Base-by-base conservation (phyloP, 2,888 invertebrate genomes). In the Agrilus cyanescens region DNA sequence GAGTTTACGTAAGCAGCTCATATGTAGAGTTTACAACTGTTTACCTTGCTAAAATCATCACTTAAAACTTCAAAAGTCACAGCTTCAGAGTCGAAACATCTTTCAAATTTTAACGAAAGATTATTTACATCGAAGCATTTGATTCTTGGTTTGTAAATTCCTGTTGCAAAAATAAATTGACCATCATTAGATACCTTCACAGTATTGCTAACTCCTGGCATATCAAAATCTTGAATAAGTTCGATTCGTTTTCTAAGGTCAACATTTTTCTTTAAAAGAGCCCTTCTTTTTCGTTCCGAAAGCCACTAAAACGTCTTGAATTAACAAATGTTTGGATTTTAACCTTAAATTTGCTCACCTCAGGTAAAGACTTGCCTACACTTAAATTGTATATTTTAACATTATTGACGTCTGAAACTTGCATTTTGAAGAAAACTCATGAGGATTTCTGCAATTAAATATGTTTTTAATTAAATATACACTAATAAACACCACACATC, bases 301-400 rank as follows among this genome's bases (percentile, higher is more conserved):
- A 91, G 69, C 91, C 91, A 93, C 87, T 90, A 60, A 18, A 73
- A 73, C 37, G 18, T 18, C 31, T 43, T 20, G 36, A 37, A 44
- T 25, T 34, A 34, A 43, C 40, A 18, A n/a, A 18, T 5, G 30
- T 8, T 20, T 14, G 12, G 2, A 14, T 2, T 40, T 2, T 15
- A 30, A 5, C 2, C 25, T 39, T 6, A 32, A 34, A 12, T 10
- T 25, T 30, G 39, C 79, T 77, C 76, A 94, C 94, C 70, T 97
- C 96, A 48, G 97, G 97, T 49, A 98, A 71, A 20, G 94, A 89
- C 72, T 95, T 97, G 48, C 96, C 96, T 49, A 87, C 86, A 65
- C 94, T 96, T 34, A 98, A 75, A 72, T 97, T 97, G 63, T 96
- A 98, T 49, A 97, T 94, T 74, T 97, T 97, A 32, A 96, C 83